phyloP scores from a whole-genome alignment of 2,113 vertebrate genomes.

The Psammodynastes pulverulentus region DNA sequence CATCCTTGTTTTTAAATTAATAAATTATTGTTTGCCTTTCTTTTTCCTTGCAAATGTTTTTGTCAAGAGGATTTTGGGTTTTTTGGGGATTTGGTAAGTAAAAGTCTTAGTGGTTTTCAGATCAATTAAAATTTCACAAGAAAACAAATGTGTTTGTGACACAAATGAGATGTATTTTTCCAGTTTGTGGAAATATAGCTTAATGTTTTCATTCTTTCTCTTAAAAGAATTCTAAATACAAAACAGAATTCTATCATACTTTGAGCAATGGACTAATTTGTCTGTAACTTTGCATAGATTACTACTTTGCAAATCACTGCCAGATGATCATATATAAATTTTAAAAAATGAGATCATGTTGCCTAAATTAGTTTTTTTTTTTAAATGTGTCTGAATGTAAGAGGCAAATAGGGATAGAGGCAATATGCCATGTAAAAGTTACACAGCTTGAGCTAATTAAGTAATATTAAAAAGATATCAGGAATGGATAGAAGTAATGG shows the following conservation, averaged over 20 bases:
- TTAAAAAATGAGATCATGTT: conserved; percentile 4
- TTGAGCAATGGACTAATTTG: conserved; percentile 27
- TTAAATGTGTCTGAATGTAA: background rate
- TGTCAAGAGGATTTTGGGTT: background rate
- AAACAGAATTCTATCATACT: background rate
- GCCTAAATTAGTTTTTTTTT: background rate
- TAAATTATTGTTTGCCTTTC: background rate
- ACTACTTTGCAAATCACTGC: conserved; percentile 8
- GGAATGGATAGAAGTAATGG: background rate
- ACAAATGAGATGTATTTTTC: background rate
- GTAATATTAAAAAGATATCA: background rate
- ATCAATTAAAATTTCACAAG: background rate
- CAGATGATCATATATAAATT: background rate
- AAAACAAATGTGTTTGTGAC: background rate
- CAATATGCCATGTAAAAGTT: background rate
- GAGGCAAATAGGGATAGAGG: background rate
- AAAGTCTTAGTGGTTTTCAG: conserved; percentile 10
- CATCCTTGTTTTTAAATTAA: conserved; percentile 1
- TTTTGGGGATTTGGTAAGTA: conserved; percentile 3
- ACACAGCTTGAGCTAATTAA: background rate
- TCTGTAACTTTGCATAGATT: background rate
- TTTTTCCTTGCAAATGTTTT: background rate
- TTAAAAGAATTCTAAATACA: background rate
- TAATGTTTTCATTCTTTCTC: background rate
- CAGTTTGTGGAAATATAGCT: conserved; percentile 13